Evolutionary conservation across 2,797 vertebrate species (phyloP).

Genomic region (Rhinichthys osculus): DNA sequence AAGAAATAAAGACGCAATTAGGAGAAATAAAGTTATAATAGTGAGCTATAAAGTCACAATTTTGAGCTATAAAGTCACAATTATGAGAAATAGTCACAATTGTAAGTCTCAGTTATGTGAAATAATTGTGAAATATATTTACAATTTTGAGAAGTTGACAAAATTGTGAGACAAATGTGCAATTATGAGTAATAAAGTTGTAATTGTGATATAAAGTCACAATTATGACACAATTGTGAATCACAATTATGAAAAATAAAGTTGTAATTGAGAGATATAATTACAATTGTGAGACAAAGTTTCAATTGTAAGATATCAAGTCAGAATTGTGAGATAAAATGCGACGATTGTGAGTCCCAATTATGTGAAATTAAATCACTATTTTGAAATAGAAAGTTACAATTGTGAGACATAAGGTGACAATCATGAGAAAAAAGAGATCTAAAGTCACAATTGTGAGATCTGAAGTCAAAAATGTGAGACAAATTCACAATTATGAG

Average conservation of each 20-base stretch:
- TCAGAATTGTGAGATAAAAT: neutral
- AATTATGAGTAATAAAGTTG: neutral
- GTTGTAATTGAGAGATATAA: neutral
- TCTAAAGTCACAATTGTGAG: neutral
- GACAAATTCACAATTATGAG: neutral
- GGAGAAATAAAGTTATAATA: neutral
- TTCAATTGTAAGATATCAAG: neutral
- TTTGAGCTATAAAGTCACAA: neutral
- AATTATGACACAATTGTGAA: neutral
- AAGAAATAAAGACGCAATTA: neutral
- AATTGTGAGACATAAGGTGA: neutral
- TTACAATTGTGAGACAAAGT: neutral
- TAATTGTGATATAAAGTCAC: neutral
- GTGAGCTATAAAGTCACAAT: neutral
- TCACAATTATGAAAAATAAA: neutral
- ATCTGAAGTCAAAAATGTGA: neutral
- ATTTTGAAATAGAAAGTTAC: neutral
- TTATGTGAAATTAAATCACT: neutral
- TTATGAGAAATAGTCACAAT: neutral
- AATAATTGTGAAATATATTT: neutral
- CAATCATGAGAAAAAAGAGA: neutral
- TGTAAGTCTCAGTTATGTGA: too few species aligned
- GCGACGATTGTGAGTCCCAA: neutral
- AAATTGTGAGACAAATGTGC: neutral
- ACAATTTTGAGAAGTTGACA: neutral